These are phyloP conservation scores for Chloropsis hardwickii DNA, from an alignment of 2,113 vertebrate genomes.

Conservation along the genomic window DNA sequence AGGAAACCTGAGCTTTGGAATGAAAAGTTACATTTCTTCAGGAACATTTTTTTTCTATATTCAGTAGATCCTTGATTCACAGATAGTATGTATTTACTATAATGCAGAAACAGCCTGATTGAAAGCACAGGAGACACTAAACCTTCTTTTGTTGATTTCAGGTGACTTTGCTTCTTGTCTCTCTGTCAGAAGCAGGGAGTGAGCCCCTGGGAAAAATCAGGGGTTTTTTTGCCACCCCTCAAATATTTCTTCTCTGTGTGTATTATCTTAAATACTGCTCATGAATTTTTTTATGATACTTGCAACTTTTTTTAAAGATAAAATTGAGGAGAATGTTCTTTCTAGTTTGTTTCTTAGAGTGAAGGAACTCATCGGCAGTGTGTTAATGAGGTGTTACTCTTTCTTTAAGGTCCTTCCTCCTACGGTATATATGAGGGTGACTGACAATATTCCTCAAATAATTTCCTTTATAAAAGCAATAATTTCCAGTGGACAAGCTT, in stretches of 20 bases:
- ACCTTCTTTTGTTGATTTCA: background rate
- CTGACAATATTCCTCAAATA: constrained; percentile 90
- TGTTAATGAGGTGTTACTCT: background rate
- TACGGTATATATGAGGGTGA: constrained; percentile 86
- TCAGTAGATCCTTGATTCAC: background rate
- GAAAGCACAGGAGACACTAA: background rate
- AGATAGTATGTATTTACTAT: background rate
- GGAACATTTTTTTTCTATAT: background rate
- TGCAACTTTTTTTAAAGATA: background rate
- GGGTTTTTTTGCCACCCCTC: accelerated
- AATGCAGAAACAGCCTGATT: background rate
- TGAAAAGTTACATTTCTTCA: background rate
- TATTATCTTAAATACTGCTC: background rate
- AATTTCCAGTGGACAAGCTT: constrained; percentile 84
- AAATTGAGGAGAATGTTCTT: background rate
- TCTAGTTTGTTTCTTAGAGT: background rate
- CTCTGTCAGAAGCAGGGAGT: background rate
- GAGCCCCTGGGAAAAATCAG: background rate
- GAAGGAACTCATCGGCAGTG: background rate
- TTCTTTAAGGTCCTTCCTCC: constrained; percentile 85
- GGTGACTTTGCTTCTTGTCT: background rate
- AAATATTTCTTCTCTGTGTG: background rate
- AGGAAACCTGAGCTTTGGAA: background rate
- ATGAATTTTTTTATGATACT: background rate
- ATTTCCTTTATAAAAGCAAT: constrained; percentile 85